Percentiles rank a stretch among this genome's conserved stretches.
Conservation (phyloP, 2,797 vertebrate genomes). For the Acanthurus lineatus region DNA sequence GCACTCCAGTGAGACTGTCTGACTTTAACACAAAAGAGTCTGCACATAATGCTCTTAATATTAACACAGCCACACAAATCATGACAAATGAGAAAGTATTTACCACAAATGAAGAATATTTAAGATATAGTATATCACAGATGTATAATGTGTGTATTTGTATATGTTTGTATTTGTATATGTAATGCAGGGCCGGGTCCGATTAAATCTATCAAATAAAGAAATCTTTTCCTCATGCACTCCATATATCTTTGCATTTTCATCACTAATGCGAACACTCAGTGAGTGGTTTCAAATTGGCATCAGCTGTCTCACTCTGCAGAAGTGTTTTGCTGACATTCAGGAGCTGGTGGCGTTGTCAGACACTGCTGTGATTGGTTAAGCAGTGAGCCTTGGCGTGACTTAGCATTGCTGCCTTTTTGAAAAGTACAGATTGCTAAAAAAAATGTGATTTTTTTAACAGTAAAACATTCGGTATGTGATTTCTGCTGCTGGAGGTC, state of each 20-base stretch:
- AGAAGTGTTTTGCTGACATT: slow-evolving; percentile 7
- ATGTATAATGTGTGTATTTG: slow-evolving; percentile 12
- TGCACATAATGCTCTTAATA: slow-evolving; percentile 44
- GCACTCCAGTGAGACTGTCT: slow-evolving; percentile 34
- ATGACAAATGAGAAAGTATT: slow-evolving; percentile 44
- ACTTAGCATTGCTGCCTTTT: neutral
- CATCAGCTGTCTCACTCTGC: no score
- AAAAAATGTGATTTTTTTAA: neutral
- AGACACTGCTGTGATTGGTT: slow-evolving; percentile 11
- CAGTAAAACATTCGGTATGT: no score
- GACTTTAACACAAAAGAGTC: slow-evolving; percentile 39
- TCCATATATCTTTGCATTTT: slow-evolving; percentile 25
- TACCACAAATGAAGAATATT: neutral
- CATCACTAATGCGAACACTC: neutral
- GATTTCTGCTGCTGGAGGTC: no score
- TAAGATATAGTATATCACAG: neutral
- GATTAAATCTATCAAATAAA: neutral
- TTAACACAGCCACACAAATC: slow-evolving; percentile 56
- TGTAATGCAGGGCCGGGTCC: slow-evolving; percentile 25
- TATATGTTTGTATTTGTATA: slow-evolving; percentile 5
- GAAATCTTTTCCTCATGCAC: neutral
- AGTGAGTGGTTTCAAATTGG: no score
- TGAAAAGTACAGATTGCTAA: neutral
- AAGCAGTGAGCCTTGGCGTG: slow-evolving; percentile 2
- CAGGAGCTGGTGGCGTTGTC: neutral